Evolutionary conservation across 1,140 invertebrate genomes (phyloP), one percentile per base, ranked within the genome.

Genomic region (Eufriesea mexicana): DNA sequence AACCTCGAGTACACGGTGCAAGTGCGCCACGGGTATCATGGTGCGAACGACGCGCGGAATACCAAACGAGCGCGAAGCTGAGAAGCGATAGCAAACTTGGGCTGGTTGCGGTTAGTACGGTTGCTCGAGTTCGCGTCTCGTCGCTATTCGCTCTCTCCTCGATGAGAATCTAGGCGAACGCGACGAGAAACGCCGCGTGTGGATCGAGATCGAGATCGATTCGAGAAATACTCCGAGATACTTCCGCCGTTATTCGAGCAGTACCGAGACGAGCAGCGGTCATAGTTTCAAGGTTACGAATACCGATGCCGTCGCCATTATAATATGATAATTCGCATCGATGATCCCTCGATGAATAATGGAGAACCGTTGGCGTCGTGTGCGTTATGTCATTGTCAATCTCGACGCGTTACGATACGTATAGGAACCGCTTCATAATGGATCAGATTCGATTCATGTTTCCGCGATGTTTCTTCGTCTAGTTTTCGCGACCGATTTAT

Each of bases 281-380:
- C 66, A 55, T 12, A 49, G 51, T 79, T 85, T 83, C 74, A 83
- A 82, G 72, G 81, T 66, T 88, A 84, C 80, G 84, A 91, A 82
- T 88, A 91, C 87, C 86, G 86, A 86, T 85, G 86, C 84, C 87
- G 86, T 77, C 86, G 88, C 86, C 88, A 90, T 93, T 92, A 90
- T 89, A 88, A 90, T 92, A 91, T 91, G 91, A 91, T 93, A 93
- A 93, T 92, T 92, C 89, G 55, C 55, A 90, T 92, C 84, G 92
- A 91, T 92, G 91, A 93, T 92, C 87, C 89, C 28, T 35, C 73
- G 80, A 92, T 93, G 90, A 93, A 93, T 92, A 93, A 93, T 92
- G 90, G 87, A 92, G 76, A 73, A 86, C 77, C 83, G 84, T 68
- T 75, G 59, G 73, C 81, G 79, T 86, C 59, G 84, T 91, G 87